Evolutionary conservation across 2,888 invertebrate genomes (phyloP).

Genomic region (Gymnosoma rotundatum): DNA sequence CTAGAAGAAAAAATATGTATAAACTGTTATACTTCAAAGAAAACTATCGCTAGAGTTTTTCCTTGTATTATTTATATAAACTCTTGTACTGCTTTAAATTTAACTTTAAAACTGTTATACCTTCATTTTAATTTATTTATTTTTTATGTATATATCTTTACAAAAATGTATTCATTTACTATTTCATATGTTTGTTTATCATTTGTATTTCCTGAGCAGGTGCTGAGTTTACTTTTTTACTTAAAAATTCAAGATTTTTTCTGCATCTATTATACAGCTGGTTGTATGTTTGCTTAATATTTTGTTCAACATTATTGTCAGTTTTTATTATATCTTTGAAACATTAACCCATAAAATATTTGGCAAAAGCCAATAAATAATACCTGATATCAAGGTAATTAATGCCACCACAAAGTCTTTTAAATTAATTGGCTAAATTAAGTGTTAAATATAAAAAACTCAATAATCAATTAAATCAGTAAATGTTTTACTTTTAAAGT

Average conservation of each 20-base stretch:
- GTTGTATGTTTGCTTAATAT: conserved; percentile 3
- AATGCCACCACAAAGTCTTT: background rate
- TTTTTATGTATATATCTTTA: no score
- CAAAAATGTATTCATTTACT: no score
- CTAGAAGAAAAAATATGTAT: no score
- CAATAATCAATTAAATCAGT: conserved; percentile 2
- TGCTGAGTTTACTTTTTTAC: background rate
- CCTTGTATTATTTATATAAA: background rate
- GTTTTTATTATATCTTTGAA: conserved; percentile 1
- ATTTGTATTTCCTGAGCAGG: no score
- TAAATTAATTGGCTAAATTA: conserved; percentile 51
- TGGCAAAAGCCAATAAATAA: conserved; percentile 24
- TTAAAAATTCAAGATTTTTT: background rate
- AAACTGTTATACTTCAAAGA: no score
- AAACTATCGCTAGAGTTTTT: no score
- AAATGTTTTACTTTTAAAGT: conserved; percentile 25
- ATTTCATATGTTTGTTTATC: no score
- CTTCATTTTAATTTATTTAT: no score
- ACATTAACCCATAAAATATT: background rate
- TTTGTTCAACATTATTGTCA: conserved; percentile 14
- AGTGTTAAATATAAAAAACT: conserved; percentile 31
- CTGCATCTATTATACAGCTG: background rate
- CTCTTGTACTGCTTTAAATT: background rate
- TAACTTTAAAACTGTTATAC: background rate
- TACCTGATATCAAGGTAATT: conserved; percentile 37